Evolutionary conservation across 2,888 invertebrate species (phyloP).

Genomic region (Pardosa pseudoannulata): DNA sequence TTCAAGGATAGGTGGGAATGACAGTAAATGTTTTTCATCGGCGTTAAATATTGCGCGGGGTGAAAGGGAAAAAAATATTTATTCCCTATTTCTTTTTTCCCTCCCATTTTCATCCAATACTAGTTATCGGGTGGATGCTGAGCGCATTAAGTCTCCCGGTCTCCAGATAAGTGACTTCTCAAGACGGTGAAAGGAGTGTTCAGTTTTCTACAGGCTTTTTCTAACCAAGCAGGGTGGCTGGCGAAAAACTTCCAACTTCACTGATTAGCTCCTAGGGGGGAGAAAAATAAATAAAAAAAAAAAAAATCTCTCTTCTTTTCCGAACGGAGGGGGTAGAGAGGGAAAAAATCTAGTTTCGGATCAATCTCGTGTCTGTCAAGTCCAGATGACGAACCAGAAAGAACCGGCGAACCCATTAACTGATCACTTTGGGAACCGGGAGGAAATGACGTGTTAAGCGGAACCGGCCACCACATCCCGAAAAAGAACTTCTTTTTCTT

Average conservation of each 20-base stretch:
- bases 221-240: background rate
- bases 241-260: conserved; percentile 40
- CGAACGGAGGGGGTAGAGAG: background rate
- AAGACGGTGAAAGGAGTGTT: background rate
- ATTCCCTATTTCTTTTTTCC: too few species aligned
- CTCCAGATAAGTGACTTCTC: conserved; percentile 17
- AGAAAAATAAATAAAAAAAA: background rate
- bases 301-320: background rate
- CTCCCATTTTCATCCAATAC: background rate
- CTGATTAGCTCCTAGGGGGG: conserved; percentile 59
- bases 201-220: background rate
- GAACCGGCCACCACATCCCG: conserved; percentile 69
- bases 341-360: conserved; percentile 55
- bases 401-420: conserved; percentile 70
- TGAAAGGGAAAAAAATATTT: too few species aligned
- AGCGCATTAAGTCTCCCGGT: background rate
- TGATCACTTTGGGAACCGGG: conserved; percentile 72
- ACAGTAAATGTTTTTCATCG: too few species aligned
- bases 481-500: conserved; percentile 58
- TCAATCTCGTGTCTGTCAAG: conserved; percentile 71
- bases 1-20: too few species aligned
- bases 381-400: conserved; percentile 69
- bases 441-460: conserved; percentile 73
- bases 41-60: too few species aligned
- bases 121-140: background rate